Conservation (phyloP, 2,113 vertebrate species). For the Solenodon paradoxus region DNA sequence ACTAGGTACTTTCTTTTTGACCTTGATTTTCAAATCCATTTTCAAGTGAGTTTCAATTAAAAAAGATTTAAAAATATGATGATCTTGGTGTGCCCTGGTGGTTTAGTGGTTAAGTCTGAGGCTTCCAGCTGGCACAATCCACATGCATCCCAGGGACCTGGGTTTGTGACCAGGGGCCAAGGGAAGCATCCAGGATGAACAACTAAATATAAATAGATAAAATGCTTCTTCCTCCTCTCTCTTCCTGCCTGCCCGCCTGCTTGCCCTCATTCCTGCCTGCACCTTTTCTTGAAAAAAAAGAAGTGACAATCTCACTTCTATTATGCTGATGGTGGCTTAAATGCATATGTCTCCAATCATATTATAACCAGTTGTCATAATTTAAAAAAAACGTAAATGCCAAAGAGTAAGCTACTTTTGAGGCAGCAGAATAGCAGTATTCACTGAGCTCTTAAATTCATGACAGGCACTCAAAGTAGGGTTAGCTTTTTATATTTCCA, state of each 20-base stretch:
- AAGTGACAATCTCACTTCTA: too few relatives aligned
- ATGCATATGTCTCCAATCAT: background rate
- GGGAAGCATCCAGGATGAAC: too few relatives aligned
- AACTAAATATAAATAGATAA: too few relatives aligned
- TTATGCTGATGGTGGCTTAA: background rate
- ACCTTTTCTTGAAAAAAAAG: too few relatives aligned
- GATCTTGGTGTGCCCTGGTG: too few relatives aligned
- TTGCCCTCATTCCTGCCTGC: too few relatives aligned
- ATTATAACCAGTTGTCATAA: background rate
- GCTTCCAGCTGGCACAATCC: too few relatives aligned
- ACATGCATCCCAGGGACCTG: too few relatives aligned
- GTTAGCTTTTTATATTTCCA: background rate
- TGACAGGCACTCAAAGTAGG: background rate
- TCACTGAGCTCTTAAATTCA: background rate
- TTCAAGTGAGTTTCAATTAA: constrained; percentile 48
- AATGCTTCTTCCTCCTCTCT: too few relatives aligned
- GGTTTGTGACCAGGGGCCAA: too few relatives aligned
- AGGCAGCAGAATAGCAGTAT: background rate
- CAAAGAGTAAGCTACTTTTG: background rate
- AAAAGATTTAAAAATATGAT: constrained; percentile 18
- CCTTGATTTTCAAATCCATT: constrained; percentile 14
- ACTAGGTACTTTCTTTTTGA: constrained; percentile 16
- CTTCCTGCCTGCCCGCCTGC: too few relatives aligned
- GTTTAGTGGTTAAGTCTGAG: too few relatives aligned
- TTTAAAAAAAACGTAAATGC: background rate